Base-by-base conservation (phyloP, 2,113 vertebrate genomes). In the Butorides virescens region DNA sequence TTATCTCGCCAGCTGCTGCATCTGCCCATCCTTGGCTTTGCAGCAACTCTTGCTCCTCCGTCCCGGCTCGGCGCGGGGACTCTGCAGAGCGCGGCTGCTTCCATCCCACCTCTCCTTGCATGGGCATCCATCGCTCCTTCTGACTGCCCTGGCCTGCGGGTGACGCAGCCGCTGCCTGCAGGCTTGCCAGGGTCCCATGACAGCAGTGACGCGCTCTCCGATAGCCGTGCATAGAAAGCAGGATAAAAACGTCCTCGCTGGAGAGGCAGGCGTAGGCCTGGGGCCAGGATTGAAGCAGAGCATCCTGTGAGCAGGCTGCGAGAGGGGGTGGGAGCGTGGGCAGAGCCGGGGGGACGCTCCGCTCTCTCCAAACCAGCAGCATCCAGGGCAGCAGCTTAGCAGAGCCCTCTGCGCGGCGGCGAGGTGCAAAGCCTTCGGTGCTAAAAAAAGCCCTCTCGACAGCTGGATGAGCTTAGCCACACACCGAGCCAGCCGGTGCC, bases 371-470 rank as follows among this genome's bases (percentile, higher is more conserved):
- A 82, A 94, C 49, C 66, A 75, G 81, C 47, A 77, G 88, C 90
- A 80, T 78, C 50, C 76, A 92, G 73, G 68, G 68, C 93, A 94
- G 84, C 80, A 58, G 93, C 84, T 95, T 78, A 92, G 65, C 73
- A 67, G 47, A 84, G 55, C 80, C 63, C 78, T 92, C 70, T 53
- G 82, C 0, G 0, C 13, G 2, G 74, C 2, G 0, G 67, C 0
- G 2, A 88, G 68, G 67, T 49, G 68, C 96, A 95, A 95, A 96
- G 92, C 96, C 8, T 61, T 26, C 75, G 52, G 71, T 66, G 88
- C 96, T 96, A 97, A 95, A 97, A 96, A 97, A 97, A 97, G 49
- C 86, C 78, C 34, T 86, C 39, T 63, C 6, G 88, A 94, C 95
- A 97, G 94, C 96, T 97, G 95, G 94, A 83, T 86, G 68, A 94